Percentiles rank a stretch among this genome's conserved stretches.
phyloP scores from a whole-genome alignment of 2,888 invertebrate genomes.

The Thecocarcelia acutangulata region DNA sequence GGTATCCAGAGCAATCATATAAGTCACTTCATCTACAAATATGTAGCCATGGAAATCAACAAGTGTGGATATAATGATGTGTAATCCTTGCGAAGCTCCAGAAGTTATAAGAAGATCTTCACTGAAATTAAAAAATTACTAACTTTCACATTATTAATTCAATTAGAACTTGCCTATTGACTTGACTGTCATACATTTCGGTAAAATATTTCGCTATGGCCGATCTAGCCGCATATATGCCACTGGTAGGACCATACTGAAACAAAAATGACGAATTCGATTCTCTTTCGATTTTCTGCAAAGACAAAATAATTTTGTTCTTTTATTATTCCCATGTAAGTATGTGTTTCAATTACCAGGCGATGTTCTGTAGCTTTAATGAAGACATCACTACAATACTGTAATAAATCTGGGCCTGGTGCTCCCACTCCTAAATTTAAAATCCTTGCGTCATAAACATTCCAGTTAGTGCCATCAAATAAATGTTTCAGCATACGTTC shows the following conservation, averaged over 20 bases:
- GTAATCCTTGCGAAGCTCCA: constrained; percentile 85
- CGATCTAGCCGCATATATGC: constrained; percentile 82
- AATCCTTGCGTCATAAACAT: constrained; percentile 82
- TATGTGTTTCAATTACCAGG: constrained; percentile 77
- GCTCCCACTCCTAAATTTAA: constrained; percentile 83
- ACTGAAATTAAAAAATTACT: constrained; percentile 74
- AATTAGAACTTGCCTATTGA: constrained; percentile 77
- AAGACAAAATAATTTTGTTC: not conserved
- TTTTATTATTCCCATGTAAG: not conserved
- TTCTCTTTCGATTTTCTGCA: constrained; percentile 74
- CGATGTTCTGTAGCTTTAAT: constrained; percentile 82
- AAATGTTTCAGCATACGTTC: constrained; percentile 80
- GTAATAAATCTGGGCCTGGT: constrained; percentile 83
- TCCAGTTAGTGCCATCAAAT: constrained; percentile 81
- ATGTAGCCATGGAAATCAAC: constrained; percentile 83
- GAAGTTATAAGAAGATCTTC: constrained; percentile 83
- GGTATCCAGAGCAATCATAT: constrained; percentile 84
- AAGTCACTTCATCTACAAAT: constrained; percentile 86
- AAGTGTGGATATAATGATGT: constrained; percentile 83
- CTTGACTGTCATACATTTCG: constrained; percentile 80
- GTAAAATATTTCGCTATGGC: constrained; percentile 82
- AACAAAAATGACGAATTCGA: constrained; percentile 79
- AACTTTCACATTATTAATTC: not conserved
- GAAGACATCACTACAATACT: constrained; percentile 81
- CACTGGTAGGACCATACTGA: constrained; percentile 83